phyloP scores from a whole-genome alignment of 2,797 vertebrate genomes.

The Tokudaia muenninki region DNA sequence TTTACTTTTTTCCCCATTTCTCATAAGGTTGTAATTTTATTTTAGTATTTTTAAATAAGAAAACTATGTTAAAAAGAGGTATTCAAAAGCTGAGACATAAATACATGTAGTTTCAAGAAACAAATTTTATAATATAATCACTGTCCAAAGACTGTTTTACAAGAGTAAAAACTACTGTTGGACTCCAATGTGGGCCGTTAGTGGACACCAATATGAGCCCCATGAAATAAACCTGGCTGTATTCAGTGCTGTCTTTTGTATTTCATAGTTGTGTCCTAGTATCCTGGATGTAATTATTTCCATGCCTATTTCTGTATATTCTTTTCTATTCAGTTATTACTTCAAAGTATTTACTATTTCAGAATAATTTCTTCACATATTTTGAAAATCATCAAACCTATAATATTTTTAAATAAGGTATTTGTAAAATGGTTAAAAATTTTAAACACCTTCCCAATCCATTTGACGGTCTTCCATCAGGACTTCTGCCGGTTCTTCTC shows the following conservation, averaged over 20 bases:
- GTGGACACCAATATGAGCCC: background rate
- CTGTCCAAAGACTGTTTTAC: background rate
- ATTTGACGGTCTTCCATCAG: background rate
- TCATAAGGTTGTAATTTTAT: background rate
- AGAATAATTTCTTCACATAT: background rate
- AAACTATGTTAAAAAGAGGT: background rate
- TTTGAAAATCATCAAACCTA: background rate
- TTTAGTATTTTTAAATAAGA: background rate
- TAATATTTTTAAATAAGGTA: background rate
- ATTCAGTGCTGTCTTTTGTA: background rate
- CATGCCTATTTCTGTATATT: background rate
- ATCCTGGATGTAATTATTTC: constrained; percentile 54
- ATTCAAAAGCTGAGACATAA: constrained; percentile 25
- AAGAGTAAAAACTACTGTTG: background rate
- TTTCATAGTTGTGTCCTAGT: background rate
- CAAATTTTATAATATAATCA: background rate
- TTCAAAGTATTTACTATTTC: constrained; percentile 17
- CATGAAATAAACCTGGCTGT: background rate
- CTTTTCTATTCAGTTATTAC: background rate
- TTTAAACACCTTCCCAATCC: background rate
- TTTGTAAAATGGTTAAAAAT: background rate
- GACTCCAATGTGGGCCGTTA: background rate
- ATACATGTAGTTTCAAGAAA: constrained; percentile 35
- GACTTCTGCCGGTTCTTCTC: background rate
- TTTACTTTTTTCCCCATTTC: background rate